Evolutionary conservation across 30 jellyfish, hydroid and myxozoan genomes (phyloP), one percentile per base, ranked within the genome.

Genomic region (Nemopilema nomurai): DNA sequence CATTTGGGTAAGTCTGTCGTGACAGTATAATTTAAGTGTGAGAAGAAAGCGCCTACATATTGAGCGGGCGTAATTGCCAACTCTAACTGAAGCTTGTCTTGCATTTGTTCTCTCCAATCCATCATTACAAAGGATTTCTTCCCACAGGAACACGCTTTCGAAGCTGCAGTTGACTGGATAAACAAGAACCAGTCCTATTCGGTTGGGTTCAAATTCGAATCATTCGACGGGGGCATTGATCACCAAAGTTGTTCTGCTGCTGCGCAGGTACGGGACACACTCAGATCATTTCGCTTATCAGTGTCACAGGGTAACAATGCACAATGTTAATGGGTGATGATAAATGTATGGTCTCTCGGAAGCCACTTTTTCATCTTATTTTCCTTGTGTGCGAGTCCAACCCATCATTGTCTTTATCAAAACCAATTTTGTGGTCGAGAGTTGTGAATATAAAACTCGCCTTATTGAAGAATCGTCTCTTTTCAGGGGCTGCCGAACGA

Each of bases 231-330:
- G 28, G 98, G 98, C 18, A n/a, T 64, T 4, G 77, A 81, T 71
- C 84, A 71, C 24, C 29, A 49, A 22, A 57, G 68, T 22, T 92
- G 98, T 76, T 90, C 94, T 0, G 32, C 74, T 7, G 80, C 74
- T 1, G 98, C 96, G 13, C 87, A 81, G 96, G 98, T 92, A 75
- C n/a, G n/a, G n/a, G n/a, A n/a, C n/a, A n/a, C n/a, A n/a, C n/a
- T n/a, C n/a, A n/a, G n/a, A n/a, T n/a, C n/a, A n/a, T n/a, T n/a
- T n/a, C n/a, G n/a, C n/a, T n/a, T n/a, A n/a, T n/a, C n/a, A n/a
- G n/a, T n/a, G n/a, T n/a, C n/a, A n/a, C n/a, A n/a, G n/a, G n/a
- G n/a, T n/a, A n/a, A n/a, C n/a, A n/a, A n/a, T n/a, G n/a, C n/a
- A n/a, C n/a, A n/a, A n/a, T n/a, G n/a, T n/a, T n/a, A n/a, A n/a